Conservation (phyloP, 2,113 vertebrate species). For the Pterocles gutturalis region DNA sequence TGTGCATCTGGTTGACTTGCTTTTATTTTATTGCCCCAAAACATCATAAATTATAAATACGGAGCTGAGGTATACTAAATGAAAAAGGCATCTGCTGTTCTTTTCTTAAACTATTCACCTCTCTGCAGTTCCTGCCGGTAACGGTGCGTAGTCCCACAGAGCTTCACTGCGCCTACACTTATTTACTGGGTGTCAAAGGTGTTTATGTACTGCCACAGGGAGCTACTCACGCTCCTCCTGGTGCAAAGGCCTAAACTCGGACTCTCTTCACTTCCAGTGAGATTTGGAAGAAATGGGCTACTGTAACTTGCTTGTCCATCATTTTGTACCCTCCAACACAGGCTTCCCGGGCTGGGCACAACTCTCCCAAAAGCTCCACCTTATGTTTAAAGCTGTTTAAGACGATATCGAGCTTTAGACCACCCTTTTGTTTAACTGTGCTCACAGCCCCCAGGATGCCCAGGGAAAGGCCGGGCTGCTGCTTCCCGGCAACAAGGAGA, state of each 20-base stretch:
- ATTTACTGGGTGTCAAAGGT: background rate
- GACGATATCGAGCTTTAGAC: fast-evolving
- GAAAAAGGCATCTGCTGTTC: background rate
- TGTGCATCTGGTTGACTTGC: background rate
- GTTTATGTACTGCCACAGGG: background rate
- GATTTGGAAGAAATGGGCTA: background rate
- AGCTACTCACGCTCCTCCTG: background rate
- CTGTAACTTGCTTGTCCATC: background rate
- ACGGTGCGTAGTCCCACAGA: background rate
- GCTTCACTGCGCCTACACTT: background rate
- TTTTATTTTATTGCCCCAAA: background rate
- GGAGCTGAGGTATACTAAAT: background rate
- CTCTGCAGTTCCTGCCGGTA: background rate
- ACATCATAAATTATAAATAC: background rate
- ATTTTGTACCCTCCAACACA: background rate
- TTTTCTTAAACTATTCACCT: background rate
- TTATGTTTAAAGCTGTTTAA: background rate
- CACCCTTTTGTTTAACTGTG: fast-evolving
- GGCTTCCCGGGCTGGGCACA: fast-evolving
- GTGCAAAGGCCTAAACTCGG: background rate
- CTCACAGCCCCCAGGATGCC: no score
- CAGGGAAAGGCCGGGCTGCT: background rate
- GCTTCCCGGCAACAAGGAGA: no score
- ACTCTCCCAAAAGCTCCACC: background rate
- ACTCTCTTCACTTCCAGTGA: background rate